Conservation (phyloP, 2,113 vertebrate species). For the Microcebus lehilahytsara region DNA sequence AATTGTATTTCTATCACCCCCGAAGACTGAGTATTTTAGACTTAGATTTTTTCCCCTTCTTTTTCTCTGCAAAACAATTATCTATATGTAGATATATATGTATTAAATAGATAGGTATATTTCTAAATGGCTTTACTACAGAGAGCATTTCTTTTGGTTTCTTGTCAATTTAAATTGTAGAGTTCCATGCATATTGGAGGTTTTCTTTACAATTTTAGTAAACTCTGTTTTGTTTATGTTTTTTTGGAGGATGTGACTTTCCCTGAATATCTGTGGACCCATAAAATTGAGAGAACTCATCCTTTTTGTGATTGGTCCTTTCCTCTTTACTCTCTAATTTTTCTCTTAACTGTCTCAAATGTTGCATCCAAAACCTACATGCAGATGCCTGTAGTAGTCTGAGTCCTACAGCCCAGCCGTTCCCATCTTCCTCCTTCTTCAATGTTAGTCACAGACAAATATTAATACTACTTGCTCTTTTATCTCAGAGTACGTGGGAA, state of each 20-base stretch:
- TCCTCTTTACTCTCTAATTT: not conserved
- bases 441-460: not conserved
- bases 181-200: not conserved
- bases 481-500: not conserved
- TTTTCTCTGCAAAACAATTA: not conserved
- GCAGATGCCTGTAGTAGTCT: not conserved
- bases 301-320: not conserved
- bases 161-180: not conserved
- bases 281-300: not conserved
- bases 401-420: not conserved
- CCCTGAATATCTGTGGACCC: not conserved
- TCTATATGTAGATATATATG: not conserved
- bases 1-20: not conserved
- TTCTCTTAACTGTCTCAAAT: not conserved
- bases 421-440: not conserved
- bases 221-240: not conserved
- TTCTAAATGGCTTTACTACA: not conserved
- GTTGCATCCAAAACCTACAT: not conserved
- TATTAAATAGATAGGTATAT: not conserved
- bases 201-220: not conserved
- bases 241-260: not conserved
- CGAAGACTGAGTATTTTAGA: not conserved
- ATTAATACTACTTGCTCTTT: not conserved
- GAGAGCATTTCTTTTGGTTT: not conserved
- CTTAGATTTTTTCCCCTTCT: not conserved